Evolutionary conservation across 1,140 invertebrate genomes (phyloP), one percentile per base, ranked within the genome.

Genomic region (Heliconius himera): DNA sequence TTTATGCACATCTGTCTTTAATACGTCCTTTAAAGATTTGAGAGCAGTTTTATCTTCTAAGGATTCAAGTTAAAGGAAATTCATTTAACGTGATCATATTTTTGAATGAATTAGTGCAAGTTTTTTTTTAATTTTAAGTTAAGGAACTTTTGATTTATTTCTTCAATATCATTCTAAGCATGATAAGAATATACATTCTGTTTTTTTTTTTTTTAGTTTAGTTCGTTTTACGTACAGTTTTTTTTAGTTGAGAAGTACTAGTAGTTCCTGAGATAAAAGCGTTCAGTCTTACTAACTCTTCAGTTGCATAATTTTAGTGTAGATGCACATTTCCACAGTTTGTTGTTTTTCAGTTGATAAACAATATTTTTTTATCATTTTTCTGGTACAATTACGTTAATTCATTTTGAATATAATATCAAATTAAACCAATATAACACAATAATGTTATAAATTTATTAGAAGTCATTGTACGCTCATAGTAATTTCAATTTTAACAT

Each of bases 401-500:
- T 56, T 22, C 2, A n/a, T 56, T 22, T n/a, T 22, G 20, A 56
- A n/a, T 56, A 22, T 56, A 54, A 54, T 54, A 56, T 56, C 8
- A 3, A 20, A 51, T 22, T 1, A n/a, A 56, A 3, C n/a, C 5
- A n/a, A 66, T 9, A 66, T 5, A 13, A 22, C 9, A 26, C 9
- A 22, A 13, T 29, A 41, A 51, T n/a, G n/a, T 9, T 73, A 36
- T 78, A 81, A 71, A 60, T 60, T 22, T 22, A 60, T 60, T 60
- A 60, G 54, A 60, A 22, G 26, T 66, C 26, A 66, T 66, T 66
- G 60, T 26, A 66, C 29, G 26, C 60, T 26, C 26, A 66, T 66
- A 66, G 60, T 29, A 66, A 66, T 66, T 66, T 66, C 9, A 66
- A 66, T 29, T 75, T 74, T 78, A 79, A 81, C 80, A 73, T 82